Percentiles rank a stretch among this genome's conserved stretches.
These are phyloP conservation scores for Carapus acus DNA, from an alignment of 2,797 vertebrate species.

Conservation along the genomic window DNA sequence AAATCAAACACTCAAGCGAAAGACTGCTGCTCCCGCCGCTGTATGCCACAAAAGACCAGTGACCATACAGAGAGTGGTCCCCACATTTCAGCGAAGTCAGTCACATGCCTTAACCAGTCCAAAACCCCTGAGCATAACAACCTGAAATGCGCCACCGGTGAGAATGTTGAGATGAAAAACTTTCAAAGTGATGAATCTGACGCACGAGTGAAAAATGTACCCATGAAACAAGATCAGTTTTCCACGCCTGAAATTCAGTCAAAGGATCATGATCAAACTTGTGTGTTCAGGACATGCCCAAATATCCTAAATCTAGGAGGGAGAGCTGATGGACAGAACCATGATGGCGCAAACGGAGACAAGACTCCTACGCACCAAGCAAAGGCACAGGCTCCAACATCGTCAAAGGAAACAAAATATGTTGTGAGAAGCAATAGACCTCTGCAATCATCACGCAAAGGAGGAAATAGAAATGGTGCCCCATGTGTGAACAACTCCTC, in stretches of 20 bases:
- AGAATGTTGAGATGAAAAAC: background rate
- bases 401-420: background rate
- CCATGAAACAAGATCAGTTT: constrained; percentile 10
- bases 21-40: constrained; percentile 1
- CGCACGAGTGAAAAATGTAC: background rate
- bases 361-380: constrained; percentile 3
- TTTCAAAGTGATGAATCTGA: constrained; percentile 2
- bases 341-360: constrained; percentile 1
- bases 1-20: constrained; percentile 8
- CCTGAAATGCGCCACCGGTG: constrained; percentile 8
- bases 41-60: background rate
- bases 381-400: constrained; percentile 3
- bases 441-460: constrained; percentile 9
- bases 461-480: constrained; percentile 16
- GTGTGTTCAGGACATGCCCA: constrained; percentile 21
- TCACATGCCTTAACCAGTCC: constrained; percentile 11
- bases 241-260: constrained; percentile 12
- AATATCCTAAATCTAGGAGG: constrained; percentile 4
- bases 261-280: constrained; percentile 23
- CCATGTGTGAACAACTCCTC: constrained; percentile 14
- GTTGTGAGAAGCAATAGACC: constrained; percentile 10
- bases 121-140: background rate
- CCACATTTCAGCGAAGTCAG: constrained; percentile 7
- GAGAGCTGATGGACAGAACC: constrained; percentile 7
- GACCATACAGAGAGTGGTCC: constrained; percentile 11